Base-by-base conservation (phyloP, 2,113 vertebrate genomes). In the Formicarius rufipectus region DNA sequence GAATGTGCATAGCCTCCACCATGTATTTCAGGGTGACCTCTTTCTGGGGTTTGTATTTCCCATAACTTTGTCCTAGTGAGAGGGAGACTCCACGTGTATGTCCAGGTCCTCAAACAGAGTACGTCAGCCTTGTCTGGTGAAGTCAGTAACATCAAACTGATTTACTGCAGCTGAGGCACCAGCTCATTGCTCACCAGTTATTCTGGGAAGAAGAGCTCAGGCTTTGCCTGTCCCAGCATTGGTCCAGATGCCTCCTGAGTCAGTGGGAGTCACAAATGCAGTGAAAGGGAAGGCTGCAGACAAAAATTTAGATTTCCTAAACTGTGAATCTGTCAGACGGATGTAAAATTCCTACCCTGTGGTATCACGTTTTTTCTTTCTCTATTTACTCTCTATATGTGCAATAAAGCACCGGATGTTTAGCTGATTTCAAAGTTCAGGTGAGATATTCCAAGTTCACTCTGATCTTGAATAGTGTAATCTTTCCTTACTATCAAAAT, bases 11-110 rank as follows among this genome's bases (percentile, higher is more conserved):
- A 86, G 68, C 53, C 67, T 93, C 23, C 11, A 30, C 72, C 12
- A 25, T 44, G 64, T 62, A 33, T 75, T 84, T 91, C 87, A 93
- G n/a, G 31, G 84, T 23, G 23, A 89, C 40, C 31, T 72, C 62
- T 22, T 94, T 27, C 49, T 63, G 76, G 37, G 33, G 31, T 33
- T 82, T 40, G 9, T 14, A 30, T 76, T 96, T 90, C 84, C 83
- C 9, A 2, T 21, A 58, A n/a, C n/a, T 63, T 72, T 24, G 23
- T 10, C 64, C 11, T 67, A 64, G 60, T 47, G 44, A 84, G 64
- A 42, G 11, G 17, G 35, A 89, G 73, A 20, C 30, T 64, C 39
- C 1, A 6, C 0, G 1, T 14, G 28, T 21, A 13, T 0, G 0
- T 12, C 39, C 40, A 22, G 56, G 37, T 25, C 16, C 73, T 56